A percentile compares a stretch with the other conserved stretches of the same genome.
phyloP scores from a whole-genome alignment of 2,888 invertebrate species.

The Chalcosyrphus nemorum region DNA sequence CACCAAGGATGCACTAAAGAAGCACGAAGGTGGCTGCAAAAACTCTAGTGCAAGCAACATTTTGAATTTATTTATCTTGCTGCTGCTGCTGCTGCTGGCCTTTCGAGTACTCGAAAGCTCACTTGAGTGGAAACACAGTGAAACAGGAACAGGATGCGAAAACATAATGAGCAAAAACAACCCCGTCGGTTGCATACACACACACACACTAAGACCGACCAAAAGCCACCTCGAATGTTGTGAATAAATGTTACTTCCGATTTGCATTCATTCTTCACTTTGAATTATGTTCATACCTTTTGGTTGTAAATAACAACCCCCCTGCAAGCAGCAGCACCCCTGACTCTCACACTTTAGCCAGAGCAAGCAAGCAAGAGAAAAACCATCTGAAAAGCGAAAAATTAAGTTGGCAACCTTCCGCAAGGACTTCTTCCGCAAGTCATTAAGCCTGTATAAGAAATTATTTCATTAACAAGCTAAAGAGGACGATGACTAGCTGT shows the following conservation, averaged over 20 bases:
- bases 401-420: slow-evolving; percentile 72
- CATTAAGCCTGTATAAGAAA: slow-evolving; percentile 76
- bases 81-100: neutral
- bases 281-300: slow-evolving; percentile 72
- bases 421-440: slow-evolving; percentile 74
- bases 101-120: slow-evolving; percentile 46
- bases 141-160: slow-evolving; percentile 71
- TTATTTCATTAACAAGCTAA: slow-evolving; percentile 76
- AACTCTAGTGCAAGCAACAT: slow-evolving; percentile 38
- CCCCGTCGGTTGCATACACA: neutral
- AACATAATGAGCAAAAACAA: slow-evolving; percentile 73
- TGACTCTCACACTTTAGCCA: slow-evolving; percentile 71
- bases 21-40: slow-evolving; percentile 42
- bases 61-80: slow-evolving; percentile 72
- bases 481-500: slow-evolving; percentile 67
- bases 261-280: slow-evolving; percentile 73
- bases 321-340: too few relatives aligned
- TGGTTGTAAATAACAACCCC: slow-evolving; percentile 69
- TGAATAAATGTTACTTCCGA: slow-evolving; percentile 74
- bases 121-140: slow-evolving; percentile 70
- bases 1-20: slow-evolving; percentile 15
- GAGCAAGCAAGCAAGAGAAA: neutral
- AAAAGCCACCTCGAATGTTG: slow-evolving; percentile 63
- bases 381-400: slow-evolving; percentile 56
- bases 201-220: slow-evolving; percentile 2